Evolutionary conservation across 2,113 vertebrate species (phyloP).

Genomic region (Galbula dea): DNA sequence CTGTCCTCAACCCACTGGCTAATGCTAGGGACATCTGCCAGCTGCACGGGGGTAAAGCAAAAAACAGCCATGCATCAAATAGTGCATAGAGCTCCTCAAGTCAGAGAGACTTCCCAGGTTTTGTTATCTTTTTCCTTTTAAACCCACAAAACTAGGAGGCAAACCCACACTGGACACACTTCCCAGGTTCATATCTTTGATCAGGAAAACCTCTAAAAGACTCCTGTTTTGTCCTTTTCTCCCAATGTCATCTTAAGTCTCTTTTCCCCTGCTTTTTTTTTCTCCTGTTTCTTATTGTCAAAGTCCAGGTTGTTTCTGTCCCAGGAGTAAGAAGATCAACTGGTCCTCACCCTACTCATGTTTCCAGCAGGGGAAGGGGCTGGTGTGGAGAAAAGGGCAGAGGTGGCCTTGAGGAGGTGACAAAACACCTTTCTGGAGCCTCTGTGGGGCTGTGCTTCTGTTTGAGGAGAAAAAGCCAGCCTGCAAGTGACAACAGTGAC

Average conservation of each 20-base stretch:
- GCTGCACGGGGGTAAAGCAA: background rate
- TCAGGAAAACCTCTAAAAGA: background rate
- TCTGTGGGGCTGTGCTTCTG: background rate
- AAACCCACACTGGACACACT: background rate
- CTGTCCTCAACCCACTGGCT: rapidly evolving
- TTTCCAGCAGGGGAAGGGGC: background rate
- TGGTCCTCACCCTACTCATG: rapidly evolving
- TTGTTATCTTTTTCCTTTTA: background rate
- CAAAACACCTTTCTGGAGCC: background rate
- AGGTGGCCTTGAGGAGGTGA: background rate
- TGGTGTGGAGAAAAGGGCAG: background rate
- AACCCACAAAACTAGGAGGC: background rate
- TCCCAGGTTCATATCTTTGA: background rate
- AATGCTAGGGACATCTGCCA: rapidly evolving
- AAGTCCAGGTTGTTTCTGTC: background rate
- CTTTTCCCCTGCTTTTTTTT: rapidly evolving
- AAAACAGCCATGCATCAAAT: rapidly evolving
- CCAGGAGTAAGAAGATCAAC: rapidly evolving
- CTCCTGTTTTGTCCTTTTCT: background rate
- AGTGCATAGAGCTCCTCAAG: background rate
- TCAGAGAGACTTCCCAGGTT: background rate
- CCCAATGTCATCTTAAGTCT: background rate
- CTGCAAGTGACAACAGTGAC: background rate
- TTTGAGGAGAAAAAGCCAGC: background rate
- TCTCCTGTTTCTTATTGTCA: background rate